phyloP scores from a whole-genome alignment of 2,888 invertebrate genomes.

The Urechis unicinctus region DNA sequence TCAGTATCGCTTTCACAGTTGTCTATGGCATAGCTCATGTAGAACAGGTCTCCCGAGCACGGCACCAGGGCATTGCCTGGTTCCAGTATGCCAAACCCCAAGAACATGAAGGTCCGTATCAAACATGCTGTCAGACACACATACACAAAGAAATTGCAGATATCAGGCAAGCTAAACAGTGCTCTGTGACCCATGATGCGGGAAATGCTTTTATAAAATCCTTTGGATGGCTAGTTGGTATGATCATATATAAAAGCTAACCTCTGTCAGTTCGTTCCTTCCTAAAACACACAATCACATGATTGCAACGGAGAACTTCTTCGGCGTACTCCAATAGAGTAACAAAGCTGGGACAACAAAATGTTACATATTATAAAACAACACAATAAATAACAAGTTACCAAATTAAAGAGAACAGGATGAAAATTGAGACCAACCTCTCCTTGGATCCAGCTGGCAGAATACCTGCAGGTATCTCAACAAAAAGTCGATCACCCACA shows the following conservation, averaged over 20 bases:
- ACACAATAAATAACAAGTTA: neutral
- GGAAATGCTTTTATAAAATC: no score
- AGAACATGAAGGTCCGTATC: slow-evolving; percentile 92
- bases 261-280: slow-evolving; percentile 77
- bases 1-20: slow-evolving; percentile 10
- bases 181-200: no score
- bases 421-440: slow-evolving; percentile 53
- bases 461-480: slow-evolving; percentile 79
- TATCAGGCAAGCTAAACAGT: neutral
- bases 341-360: slow-evolving; percentile 60
- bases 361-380: neutral
- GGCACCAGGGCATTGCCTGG: slow-evolving; percentile 71
- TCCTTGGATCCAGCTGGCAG: slow-evolving; percentile 89
- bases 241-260: no score
- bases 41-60: slow-evolving; percentile 59
- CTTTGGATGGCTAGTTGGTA: no score
- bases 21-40: slow-evolving; percentile 56
- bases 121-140: slow-evolving; percentile 61
- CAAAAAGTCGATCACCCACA: slow-evolving; percentile 69
- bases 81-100: slow-evolving; percentile 84
- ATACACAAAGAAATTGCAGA: neutral
- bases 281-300: slow-evolving; percentile 73
- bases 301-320: slow-evolving; percentile 76
- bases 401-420: neutral
- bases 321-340: slow-evolving; percentile 92